Conservation (phyloP, 2,888 invertebrate genomes). For the Clostera curtula region DNA sequence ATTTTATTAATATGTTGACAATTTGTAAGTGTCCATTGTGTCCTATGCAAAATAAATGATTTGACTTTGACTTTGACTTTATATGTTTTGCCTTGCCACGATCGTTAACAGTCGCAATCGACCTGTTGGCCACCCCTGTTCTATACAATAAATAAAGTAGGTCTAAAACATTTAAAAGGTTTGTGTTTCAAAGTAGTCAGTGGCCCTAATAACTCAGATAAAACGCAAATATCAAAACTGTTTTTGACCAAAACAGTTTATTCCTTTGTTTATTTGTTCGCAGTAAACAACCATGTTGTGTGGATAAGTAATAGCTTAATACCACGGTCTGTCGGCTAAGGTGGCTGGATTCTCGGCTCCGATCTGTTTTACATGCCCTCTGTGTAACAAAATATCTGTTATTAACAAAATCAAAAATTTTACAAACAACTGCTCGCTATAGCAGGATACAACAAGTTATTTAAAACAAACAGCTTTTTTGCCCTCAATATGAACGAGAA, state of each 20-base stretch:
- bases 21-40: no score
- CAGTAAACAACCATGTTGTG: slow-evolving; percentile 31
- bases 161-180: slow-evolving; percentile 1
- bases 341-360: slow-evolving; percentile 66
- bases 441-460: no score
- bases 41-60: no score
- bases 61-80: no score
- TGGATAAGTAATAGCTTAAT: slow-evolving; percentile 74
- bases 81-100: no score
- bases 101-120: no score
- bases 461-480: no score
- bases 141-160: no score
- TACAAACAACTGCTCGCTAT: slow-evolving; percentile 47
- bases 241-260: slow-evolving; percentile 11
- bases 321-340: slow-evolving; percentile 51
- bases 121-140: no score
- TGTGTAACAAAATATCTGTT: slow-evolving; percentile 56
- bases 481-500: no score
- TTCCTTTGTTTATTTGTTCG: slow-evolving; percentile 39
- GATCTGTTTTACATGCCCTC: slow-evolving; percentile 28
- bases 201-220: slow-evolving; percentile 3
- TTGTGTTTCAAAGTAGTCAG: background rate
- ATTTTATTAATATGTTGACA: no score
- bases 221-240: slow-evolving; percentile 32
- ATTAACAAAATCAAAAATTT: slow-evolving; percentile 42